Conservation (phyloP, 2,888 invertebrate genomes). For the Cybosia mesomella region DNA sequence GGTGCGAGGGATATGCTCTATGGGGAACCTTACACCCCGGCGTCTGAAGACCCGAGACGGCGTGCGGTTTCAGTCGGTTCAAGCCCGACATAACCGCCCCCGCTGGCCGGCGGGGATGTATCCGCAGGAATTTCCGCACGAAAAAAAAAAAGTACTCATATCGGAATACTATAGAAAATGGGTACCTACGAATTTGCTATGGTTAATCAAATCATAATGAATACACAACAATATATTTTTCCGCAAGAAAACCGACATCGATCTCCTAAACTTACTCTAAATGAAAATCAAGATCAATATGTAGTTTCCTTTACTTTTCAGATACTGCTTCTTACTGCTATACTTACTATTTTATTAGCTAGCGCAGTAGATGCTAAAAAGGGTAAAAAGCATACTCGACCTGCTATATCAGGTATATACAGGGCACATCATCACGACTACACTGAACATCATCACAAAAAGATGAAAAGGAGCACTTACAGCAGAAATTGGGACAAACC, state of each 20-base stretch:
- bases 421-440: neutral
- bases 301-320: slow-evolving; percentile 39
- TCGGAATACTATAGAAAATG: neutral
- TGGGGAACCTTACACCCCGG: no score
- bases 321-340: slow-evolving; percentile 49
- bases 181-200: neutral
- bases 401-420: no score
- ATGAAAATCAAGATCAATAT: neutral
- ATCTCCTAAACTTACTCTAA: neutral
- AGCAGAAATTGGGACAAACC: slow-evolving; percentile 58
- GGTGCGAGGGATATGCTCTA: no score
- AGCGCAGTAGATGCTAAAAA: slow-evolving; percentile 35
- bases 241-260: neutral
- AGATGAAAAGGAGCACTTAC: slow-evolving; percentile 59
- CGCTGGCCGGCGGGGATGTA: no score
- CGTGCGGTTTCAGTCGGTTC: no score
- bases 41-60: no score
- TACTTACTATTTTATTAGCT: slow-evolving; percentile 31
- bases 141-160: no score
- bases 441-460: slow-evolving; percentile 36
- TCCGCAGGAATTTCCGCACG: no score
- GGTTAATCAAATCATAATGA: neutral
- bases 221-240: neutral
- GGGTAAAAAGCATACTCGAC: slow-evolving; percentile 20
- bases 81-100: no score